phyloP scores from a whole-genome alignment of 30 jellyfish, hydroid and myxozoan genomes.

The Morbakka virulenta region DNA sequence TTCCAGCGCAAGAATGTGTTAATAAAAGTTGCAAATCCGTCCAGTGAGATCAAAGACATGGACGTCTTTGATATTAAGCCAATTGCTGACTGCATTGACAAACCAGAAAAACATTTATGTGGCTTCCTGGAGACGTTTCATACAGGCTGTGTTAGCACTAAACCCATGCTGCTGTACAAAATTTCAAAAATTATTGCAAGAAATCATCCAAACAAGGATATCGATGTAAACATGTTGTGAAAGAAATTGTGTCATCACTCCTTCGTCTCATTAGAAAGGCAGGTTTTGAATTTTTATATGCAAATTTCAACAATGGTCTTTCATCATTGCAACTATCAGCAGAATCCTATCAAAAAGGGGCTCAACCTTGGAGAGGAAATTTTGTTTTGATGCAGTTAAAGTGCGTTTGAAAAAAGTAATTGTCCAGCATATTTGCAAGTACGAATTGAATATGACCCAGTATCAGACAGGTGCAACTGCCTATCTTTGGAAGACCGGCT shows the following conservation, averaged over 20 bases:
- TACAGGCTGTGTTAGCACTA: neutral
- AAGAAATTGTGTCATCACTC: neutral
- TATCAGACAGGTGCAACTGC: too few species aligned
- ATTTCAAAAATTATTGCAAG: neutral
- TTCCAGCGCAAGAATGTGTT: neutral
- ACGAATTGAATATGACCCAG: too few species aligned
- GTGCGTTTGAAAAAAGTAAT: too few species aligned
- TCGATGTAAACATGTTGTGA: neutral
- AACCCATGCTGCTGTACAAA: neutral
- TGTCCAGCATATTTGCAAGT: too few species aligned
- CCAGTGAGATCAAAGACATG: neutral
- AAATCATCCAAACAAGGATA: neutral
- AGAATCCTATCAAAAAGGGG: too few species aligned
- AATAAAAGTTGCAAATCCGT: neutral
- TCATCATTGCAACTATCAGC: too few species aligned
- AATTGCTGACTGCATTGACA: too few species aligned
- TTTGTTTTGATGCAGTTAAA: too few species aligned
- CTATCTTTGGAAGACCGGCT: too few species aligned
- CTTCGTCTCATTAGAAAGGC: neutral
- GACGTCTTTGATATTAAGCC: neutral
- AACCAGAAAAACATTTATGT: too few species aligned
- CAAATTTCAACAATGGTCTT: constrained; percentile 34
- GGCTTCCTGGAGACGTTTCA: neutral
- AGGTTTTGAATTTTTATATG: constrained; percentile 12
- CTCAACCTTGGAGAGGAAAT: too few species aligned